These are phyloP conservation scores for Formica aserva DNA, from an alignment of 2,888 invertebrate genomes.

Conservation along the genomic window DNA sequence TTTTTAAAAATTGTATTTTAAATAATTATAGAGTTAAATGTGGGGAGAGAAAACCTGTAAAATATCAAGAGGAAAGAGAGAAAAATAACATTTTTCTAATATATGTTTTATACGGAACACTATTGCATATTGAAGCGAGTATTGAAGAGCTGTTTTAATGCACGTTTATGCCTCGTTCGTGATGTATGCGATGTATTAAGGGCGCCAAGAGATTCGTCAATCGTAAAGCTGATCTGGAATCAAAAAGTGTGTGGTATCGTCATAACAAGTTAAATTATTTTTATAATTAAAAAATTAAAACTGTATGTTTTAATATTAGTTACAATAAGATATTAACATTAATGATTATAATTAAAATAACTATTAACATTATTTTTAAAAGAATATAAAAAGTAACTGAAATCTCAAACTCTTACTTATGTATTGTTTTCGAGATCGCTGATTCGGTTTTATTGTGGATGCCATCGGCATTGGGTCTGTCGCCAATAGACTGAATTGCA, in stretches of 20 bases:
- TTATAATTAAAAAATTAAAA: slow-evolving; percentile 17
- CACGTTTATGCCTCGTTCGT: slow-evolving; percentile 40
- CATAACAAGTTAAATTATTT: slow-evolving; percentile 21
- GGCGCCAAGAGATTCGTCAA: slow-evolving; percentile 87
- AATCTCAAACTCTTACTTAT: slow-evolving; percentile 35
- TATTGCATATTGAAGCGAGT: slow-evolving; percentile 11
- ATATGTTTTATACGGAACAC: slow-evolving; percentile 7
- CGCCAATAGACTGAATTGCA: background rate
- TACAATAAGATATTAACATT: slow-evolving; percentile 13
- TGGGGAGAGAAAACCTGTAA: background rate
- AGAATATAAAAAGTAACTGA: background rate
- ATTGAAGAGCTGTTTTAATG: slow-evolving; percentile 19
- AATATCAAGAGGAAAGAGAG: background rate
- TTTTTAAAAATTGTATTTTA: slow-evolving; percentile 6
- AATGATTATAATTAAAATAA: slow-evolving; percentile 23
- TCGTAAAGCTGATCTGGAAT: slow-evolving; percentile 87
- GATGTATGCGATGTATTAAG: slow-evolving; percentile 82
- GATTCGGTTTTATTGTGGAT: slow-evolving; percentile 33
- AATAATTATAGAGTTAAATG: background rate
- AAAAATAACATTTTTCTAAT: slow-evolving; percentile 31
- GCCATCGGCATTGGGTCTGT: background rate
- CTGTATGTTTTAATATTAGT: background rate
- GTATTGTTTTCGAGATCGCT: slow-evolving; percentile 33
- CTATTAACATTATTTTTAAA: slow-evolving; percentile 24
- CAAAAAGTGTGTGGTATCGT: background rate